phyloP scores from a whole-genome alignment of 2,888 invertebrate genomes.

The Parascotia fuliginaria region DNA sequence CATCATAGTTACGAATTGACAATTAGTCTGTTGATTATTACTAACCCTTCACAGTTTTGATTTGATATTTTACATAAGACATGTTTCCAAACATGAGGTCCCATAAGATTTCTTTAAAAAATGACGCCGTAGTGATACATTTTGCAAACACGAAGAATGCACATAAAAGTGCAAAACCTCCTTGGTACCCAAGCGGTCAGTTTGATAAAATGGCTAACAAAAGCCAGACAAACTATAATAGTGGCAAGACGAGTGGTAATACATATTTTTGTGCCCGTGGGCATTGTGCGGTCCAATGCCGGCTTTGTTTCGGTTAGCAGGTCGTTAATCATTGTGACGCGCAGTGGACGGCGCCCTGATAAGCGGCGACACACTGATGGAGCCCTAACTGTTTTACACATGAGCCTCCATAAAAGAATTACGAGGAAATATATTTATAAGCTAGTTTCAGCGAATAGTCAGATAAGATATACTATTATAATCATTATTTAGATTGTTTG shows the following conservation, averaged over 20 bases:
- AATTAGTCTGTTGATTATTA: too few species aligned
- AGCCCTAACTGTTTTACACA: constrained; percentile 24
- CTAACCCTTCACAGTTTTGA: too few species aligned
- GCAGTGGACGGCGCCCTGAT: constrained; percentile 55
- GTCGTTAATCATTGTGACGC: constrained; percentile 66
- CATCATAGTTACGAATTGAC: too few species aligned
- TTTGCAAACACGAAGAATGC: constrained; percentile 23
- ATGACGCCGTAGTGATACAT: constrained; percentile 21
- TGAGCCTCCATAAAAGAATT: constrained; percentile 19
- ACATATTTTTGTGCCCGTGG: constrained; percentile 49
- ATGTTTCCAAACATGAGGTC: constrained; percentile 2
- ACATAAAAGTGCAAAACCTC: constrained; percentile 28
- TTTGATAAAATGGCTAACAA: constrained; percentile 46
- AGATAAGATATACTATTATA: constrained; percentile 20
- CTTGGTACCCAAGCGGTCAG: constrained; percentile 28
- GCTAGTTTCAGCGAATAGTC: constrained; percentile 10
- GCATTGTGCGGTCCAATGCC: constrained; percentile 47
- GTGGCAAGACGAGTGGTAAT: constrained; percentile 51
- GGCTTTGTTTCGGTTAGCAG: constrained; percentile 57
- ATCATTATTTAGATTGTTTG: too few species aligned
- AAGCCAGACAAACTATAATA: constrained; percentile 56
- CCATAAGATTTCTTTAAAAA: constrained; percentile 13
- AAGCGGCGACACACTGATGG: constrained; percentile 45
- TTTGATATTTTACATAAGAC: too few species aligned
- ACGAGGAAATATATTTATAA: constrained; percentile 29